phyloP scores from a whole-genome alignment of 2,797 vertebrate species.

The Taeniopygia guttata region DNA sequence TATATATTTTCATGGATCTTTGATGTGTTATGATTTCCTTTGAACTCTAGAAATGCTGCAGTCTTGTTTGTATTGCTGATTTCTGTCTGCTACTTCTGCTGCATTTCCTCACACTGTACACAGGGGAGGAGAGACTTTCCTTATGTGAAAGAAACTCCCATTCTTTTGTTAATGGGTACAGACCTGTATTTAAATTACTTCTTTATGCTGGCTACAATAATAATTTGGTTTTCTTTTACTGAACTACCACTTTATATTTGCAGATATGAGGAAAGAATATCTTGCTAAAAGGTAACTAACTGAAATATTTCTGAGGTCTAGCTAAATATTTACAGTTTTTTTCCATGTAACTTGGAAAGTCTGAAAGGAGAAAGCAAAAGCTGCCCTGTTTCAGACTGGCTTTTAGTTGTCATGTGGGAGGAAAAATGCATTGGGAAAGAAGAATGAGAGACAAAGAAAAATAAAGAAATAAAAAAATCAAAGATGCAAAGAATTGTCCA shows the following conservation, averaged over 20 bases:
- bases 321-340: background rate
- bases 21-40: constrained; percentile 20
- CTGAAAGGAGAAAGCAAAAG: background rate
- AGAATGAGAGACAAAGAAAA: background rate
- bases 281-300: background rate
- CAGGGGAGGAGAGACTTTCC: background rate
- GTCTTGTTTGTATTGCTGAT: constrained; percentile 17
- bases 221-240: background rate
- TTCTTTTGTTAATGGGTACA: background rate
- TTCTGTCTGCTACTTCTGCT: background rate
- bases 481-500: background rate
- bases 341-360: background rate
- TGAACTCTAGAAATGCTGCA: background rate
- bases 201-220: background rate
- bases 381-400: background rate
- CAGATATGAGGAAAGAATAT: background rate
- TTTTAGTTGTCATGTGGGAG: background rate
- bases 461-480: background rate
- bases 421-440: background rate
- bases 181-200: background rate
- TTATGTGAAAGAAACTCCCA: background rate
- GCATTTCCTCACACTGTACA: background rate
- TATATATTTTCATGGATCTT: background rate
- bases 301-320: background rate
- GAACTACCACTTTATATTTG: background rate